Percentiles rank a stretch among this genome's conserved stretches.
phyloP scores from a whole-genome alignment of 2,797 vertebrate genomes.

The Triplophysa yarkandensis region DNA sequence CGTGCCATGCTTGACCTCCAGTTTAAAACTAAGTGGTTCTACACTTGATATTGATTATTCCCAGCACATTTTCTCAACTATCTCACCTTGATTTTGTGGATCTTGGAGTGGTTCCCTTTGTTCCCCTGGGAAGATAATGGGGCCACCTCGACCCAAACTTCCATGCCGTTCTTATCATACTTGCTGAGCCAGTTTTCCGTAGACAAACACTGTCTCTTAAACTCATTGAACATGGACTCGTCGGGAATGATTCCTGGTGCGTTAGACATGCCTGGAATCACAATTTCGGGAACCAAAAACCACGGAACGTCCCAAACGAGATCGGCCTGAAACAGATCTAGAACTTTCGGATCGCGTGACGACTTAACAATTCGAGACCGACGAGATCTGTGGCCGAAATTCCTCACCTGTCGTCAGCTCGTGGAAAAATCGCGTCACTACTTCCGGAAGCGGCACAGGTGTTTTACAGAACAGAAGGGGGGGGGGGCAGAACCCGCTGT shows the following conservation, averaged over 20 bases:
- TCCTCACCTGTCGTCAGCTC: slow-evolving; percentile 61
- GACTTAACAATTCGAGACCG: slow-evolving; percentile 59
- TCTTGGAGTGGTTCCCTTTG: slow-evolving; percentile 51
- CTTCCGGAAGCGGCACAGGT: slow-evolving; percentile 60
- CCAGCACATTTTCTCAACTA: neutral
- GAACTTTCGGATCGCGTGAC: neutral
- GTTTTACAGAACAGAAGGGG: slow-evolving; percentile 42
- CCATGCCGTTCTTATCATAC: slow-evolving; percentile 71
- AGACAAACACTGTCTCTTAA: slow-evolving; percentile 72
- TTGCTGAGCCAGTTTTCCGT: slow-evolving; percentile 73
- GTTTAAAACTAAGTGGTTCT: no score
- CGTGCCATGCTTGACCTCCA: neutral
- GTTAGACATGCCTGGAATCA: slow-evolving; percentile 57
- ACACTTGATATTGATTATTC: no score
- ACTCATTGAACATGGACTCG: slow-evolving; percentile 70
- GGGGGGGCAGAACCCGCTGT: no score
- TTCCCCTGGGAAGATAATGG: slow-evolving; percentile 50
- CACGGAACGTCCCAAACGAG: neutral
- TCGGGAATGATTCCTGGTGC: slow-evolving; percentile 69
- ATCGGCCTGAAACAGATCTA: neutral
- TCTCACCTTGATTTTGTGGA: slow-evolving; percentile 81
- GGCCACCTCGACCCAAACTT: slow-evolving; percentile 75
- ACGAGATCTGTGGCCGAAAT: slow-evolving; percentile 68
- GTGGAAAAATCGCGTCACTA: slow-evolving; percentile 51
- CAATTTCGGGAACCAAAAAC: no score